Conservation (phyloP, 2,888 invertebrate species). For the Xestia sexstrigata region DNA sequence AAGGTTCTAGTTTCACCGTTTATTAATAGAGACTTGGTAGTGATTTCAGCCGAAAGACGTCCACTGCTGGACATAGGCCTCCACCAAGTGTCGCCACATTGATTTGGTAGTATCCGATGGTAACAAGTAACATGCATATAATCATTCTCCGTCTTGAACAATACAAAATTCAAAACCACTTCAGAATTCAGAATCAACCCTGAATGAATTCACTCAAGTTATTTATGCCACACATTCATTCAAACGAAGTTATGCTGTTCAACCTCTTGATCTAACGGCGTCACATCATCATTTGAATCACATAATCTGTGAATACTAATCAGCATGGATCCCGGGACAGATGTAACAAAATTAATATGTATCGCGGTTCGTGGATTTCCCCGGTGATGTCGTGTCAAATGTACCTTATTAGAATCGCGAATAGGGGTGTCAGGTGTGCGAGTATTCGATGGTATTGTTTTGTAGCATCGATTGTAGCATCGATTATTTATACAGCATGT, state of each 20-base stretch:
- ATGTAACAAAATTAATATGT: conserved; percentile 72
- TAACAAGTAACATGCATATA: no score
- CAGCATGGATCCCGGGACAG: conserved; percentile 55
- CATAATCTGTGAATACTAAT: conserved; percentile 72
- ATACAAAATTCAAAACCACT: background rate
- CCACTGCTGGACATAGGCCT: no score
- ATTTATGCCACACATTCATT: conserved; percentile 32
- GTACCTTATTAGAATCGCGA: conserved; percentile 67
- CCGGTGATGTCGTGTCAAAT: conserved; percentile 68
- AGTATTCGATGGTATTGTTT: conserved; percentile 25
- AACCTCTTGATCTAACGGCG: conserved; percentile 29
- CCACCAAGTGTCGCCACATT: no score
- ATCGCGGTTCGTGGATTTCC: conserved; percentile 71
- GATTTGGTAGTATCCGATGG: no score
- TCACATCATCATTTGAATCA: conserved; percentile 55
- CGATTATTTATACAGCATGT: no score
- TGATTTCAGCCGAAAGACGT: no score
- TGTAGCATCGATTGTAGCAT: conserved; percentile 21
- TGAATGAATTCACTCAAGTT: conserved; percentile 21
- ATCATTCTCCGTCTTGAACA: background rate
- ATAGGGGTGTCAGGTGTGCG: conserved; percentile 41
- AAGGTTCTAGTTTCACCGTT: no score
- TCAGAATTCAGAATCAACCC: background rate
- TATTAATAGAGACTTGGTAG: no score
- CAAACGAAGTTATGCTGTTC: conserved; percentile 43